Base-by-base conservation (phyloP, 64 coral and sea anemone genomes). In the Pachyseris speciosa region DNA sequence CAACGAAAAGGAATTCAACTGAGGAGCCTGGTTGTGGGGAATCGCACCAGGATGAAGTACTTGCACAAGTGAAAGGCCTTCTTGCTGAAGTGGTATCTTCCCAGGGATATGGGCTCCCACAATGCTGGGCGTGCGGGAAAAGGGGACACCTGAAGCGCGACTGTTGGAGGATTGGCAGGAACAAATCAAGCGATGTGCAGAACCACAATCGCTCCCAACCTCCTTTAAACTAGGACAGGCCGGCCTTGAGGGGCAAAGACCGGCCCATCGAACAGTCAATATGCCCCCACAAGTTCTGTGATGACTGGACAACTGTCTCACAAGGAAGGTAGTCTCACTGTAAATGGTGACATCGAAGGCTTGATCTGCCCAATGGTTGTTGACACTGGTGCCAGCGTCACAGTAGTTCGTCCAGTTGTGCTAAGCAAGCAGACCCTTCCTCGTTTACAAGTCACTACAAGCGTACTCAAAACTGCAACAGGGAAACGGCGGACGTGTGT, bases 331-430 rank as follows among this genome's bases (percentile, higher is more conserved):
- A 58, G 67, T 16, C 0, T 72, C 24, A 51, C 37, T 5, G 64
- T 87, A 28, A 71, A 37, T 13, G 74, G 87, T 4, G 6, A 41
- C 40, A 64, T 90, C 2, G 72, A 79, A 28, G 74, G 87, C 32
- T 16, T 66, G 9, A 33, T 24, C 31, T 65, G 53, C 11, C 51
- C 26, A 6, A 43, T 90, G 37, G 36, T 90, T 20, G 74, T 68
- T 74, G 87, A 90, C 59, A 90, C 87, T 12, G 58, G 36, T 12
- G 78, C 87, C 12, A 80, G 81, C 57, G 55, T 90, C 40, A 90
- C 39, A 26, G 51, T 90, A 59, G 87, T 90, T 26, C 33, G 57
- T 17, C 59, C 87, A 4, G 57, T 67, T 63, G 75, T 90, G 22
- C 39, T 90, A 11, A 72, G 29, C 67, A 90, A 80, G 60, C 16